These are phyloP conservation scores for Octomys mimax DNA, from an alignment of 2,797 vertebrate genomes.

Conservation along the genomic window DNA sequence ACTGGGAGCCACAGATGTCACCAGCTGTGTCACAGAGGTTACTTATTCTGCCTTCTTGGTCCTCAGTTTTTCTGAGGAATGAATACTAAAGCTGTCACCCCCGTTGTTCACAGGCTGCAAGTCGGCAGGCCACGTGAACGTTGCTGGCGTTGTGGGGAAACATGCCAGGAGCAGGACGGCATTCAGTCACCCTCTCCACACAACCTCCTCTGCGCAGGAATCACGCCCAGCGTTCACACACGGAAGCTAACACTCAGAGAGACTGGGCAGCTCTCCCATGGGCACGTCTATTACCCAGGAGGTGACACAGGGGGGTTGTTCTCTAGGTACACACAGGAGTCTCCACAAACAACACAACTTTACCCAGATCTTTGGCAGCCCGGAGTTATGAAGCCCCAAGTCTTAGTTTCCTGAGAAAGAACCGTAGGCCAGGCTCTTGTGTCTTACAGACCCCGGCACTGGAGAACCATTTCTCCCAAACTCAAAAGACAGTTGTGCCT, in stretches of 20 bases:
- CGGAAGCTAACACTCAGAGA: slow-evolving; percentile 25
- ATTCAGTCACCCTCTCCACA: neutral
- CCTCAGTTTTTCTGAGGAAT: slow-evolving; percentile 34
- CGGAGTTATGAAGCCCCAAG: neutral
- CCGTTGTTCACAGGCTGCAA: neutral
- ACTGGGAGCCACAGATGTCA: neutral
- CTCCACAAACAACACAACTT: neutral
- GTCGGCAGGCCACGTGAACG: neutral
- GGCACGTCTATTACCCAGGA: neutral
- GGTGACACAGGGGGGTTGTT: neutral
- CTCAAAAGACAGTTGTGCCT: neutral
- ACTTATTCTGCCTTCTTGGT: neutral
- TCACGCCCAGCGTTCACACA: neutral
- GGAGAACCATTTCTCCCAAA: neutral
- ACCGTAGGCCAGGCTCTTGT: neutral
- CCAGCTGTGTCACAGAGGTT: neutral
- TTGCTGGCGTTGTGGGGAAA: neutral
- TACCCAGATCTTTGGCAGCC: neutral
- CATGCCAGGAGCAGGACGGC: neutral
- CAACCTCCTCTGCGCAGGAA: neutral
- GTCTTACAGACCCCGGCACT: neutral
- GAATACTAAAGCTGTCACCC: neutral
- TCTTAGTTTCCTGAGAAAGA: neutral
- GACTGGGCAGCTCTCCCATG: neutral
- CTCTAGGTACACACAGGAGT: neutral